Evolutionary conservation across 2,888 invertebrate species (phyloP), one percentile per base, ranked within the genome.

Genomic region (Chaitophorus viminalis): DNA sequence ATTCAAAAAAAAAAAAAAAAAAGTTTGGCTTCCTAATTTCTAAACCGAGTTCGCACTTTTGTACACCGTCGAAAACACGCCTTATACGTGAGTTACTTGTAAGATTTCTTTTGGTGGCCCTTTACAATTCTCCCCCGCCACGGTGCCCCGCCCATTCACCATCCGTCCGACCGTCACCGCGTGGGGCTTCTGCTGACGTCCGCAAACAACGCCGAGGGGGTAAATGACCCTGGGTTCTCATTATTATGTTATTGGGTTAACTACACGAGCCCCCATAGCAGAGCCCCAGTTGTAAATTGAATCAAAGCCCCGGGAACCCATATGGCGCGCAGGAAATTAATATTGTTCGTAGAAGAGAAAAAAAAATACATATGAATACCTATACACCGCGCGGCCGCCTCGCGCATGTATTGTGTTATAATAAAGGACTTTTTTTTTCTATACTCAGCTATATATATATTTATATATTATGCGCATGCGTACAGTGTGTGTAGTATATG

Each of bases 241-340:
- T 87, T 81, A 87, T 87, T 87, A 81, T 74, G 81, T 81, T 87
- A 87, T 87, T 87, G 87, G 87, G 87, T 87, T 87, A 81, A 87
- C 79, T 60, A n/a, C n/a, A 25, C 72, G 31, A 74, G 39, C 79
- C 86, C 86, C 60, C 74, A 60, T 86, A 85, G 86, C 36, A 17
- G 31, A 86, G 79, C 25, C 74, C 79, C 87, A 65, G 87, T 74
- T 74, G 87, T 87, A 87, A 87, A 87, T 87, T 81, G 87, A 87
- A 87, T 87, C 87, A 87, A 81, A 87, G 60, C 65, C 79, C 87
- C 87, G 79, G 81, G 87, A 87, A 87, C 87, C 87, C 87, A 87
- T 87, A 87, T 87, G 87, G 87, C 74, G 87, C 81, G 87, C 87
- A 87, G 87, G 87, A 87, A 87, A 87, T 87, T 87, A 87, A 87